phyloP scores from a whole-genome alignment of 2,797 vertebrate species.

The Xenentodon cancila region DNA sequence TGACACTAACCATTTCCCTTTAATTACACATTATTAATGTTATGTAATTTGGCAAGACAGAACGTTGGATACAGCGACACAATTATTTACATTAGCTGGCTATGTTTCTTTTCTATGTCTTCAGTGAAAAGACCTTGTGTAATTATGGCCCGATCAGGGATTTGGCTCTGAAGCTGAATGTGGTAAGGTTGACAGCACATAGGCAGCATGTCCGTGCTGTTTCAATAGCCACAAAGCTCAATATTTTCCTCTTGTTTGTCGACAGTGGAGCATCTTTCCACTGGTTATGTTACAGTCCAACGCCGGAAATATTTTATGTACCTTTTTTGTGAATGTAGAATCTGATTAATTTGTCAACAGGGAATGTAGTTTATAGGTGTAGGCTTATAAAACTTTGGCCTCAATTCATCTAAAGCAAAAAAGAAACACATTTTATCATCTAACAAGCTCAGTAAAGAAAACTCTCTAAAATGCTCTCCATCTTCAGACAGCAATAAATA shows the following conservation, averaged over 20 bases:
- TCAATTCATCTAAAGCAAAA: conserved; percentile 3
- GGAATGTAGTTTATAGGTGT: neutral
- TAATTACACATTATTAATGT: conserved; percentile 83
- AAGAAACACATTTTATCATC: conserved; percentile 19
- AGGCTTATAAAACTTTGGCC: conserved; percentile 8
- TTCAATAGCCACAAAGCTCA: conserved; percentile 22
- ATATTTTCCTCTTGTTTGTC: conserved; percentile 15
- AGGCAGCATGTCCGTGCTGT: conserved; percentile 15
- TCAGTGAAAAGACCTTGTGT: conserved; percentile 61
- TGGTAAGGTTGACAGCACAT: conserved; percentile 39
- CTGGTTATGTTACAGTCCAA: neutral
- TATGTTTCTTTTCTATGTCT: conserved; percentile 66
- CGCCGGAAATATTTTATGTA: conserved; percentile 3
- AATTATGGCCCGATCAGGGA: conserved; percentile 75
- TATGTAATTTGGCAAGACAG: conserved; percentile 72
- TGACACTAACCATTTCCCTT: conserved; percentile 72
- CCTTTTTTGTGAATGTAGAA: conserved; percentile 3
- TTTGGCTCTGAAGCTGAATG: conserved; percentile 52
- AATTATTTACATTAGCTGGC: conserved; percentile 75
- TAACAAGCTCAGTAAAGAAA: conserved; percentile 19
- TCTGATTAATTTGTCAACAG: conserved; percentile 14
- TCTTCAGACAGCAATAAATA: conserved; percentile 53
- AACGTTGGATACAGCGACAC: conserved; percentile 66
- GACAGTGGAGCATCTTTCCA: conserved; percentile 2
- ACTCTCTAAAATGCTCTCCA: conserved; percentile 24